Conservation (phyloP, 2,797 vertebrate genomes). For the Varecia variegata region DNA sequence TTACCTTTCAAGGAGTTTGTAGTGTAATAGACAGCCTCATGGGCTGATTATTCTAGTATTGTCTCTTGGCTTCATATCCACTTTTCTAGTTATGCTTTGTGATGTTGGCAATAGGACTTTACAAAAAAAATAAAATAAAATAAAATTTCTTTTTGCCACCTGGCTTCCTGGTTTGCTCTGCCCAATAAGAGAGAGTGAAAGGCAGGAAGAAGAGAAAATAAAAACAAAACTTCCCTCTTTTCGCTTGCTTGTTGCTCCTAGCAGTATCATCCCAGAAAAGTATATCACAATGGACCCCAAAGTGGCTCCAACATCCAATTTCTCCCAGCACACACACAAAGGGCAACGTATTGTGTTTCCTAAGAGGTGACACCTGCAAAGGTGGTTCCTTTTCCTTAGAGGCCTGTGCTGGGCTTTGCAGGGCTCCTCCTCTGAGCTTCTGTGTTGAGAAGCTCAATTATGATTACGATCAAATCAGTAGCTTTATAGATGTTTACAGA, state of each 20-base stretch:
- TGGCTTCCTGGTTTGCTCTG: not conserved
- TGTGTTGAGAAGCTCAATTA: not conserved
- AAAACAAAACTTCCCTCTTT: not conserved
- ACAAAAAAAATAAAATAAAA: not conserved
- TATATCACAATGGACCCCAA: rapidly evolving
- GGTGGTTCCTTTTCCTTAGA: not conserved
- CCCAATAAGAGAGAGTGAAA: not conserved
- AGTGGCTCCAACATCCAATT: rapidly evolving
- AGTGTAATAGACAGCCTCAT: not conserved
- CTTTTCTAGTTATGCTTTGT: not conserved
- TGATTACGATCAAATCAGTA: not conserved
- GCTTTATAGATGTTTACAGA: not conserved
- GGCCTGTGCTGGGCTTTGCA: not conserved
- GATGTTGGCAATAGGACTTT: not conserved
- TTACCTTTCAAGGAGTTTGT: not conserved
- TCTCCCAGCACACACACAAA: not conserved
- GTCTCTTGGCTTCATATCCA: not conserved
- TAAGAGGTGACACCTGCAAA: not conserved
- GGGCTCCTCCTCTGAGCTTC: not conserved
- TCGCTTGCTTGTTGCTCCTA: not conserved
- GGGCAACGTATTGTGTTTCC: not conserved
- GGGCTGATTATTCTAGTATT: not conserved
- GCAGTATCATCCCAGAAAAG: rapidly evolving
- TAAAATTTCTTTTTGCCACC: not conserved
- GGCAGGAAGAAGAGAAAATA: not conserved